Base-by-base conservation (phyloP, 2,888 invertebrate species). In the Diarsia brunnea region DNA sequence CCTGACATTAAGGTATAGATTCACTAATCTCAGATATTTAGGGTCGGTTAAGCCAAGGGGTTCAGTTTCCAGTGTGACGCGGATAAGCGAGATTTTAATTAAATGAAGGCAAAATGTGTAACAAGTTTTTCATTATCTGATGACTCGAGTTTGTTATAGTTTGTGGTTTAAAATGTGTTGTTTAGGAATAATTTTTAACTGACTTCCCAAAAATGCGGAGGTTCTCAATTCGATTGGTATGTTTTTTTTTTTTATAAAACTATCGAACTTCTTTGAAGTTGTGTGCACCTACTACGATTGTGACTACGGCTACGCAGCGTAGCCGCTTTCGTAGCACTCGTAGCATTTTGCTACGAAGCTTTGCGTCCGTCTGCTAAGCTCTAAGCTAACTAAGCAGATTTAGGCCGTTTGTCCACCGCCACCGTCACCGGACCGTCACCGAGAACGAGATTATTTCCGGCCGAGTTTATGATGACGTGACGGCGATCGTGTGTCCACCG, bases 41-140 rank as follows among this genome's bases (percentile, higher is more conserved):
- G 95, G 94, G 94, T 91, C 87, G 90, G 86, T 90, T 90, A 92
- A 93, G 92, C 92, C 92, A 92, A 92, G 92, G 93, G 94, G 92
- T 92, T 94, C 93, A 94, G 92, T 95, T 94, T 95, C 93, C 94
- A 94, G 91, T 92, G 91, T 94, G 88, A 94, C 95, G 95, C 95
- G 94, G 94, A 93, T 95, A 92, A 95, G 92, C 93, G 92, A 92
- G 94, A 95, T 95, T 95, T 95, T 95, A 96, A 96, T 96, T 96
- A 95, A 91, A 90, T 89, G 88, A 91, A 91, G 89, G 92, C 91
- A 89, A 92, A 92, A 91, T 91, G 89, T 89, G 86, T 86, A 89
- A 87, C 82, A 85, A 88, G 80, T 85, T 89, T 83, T 88, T 69
- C 31, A 78, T 84, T 79, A 86, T 81, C 73, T 79, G 82, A 85